Conservation (phyloP, 2,888 invertebrate genomes). For the Lymantria dispar region DNA sequence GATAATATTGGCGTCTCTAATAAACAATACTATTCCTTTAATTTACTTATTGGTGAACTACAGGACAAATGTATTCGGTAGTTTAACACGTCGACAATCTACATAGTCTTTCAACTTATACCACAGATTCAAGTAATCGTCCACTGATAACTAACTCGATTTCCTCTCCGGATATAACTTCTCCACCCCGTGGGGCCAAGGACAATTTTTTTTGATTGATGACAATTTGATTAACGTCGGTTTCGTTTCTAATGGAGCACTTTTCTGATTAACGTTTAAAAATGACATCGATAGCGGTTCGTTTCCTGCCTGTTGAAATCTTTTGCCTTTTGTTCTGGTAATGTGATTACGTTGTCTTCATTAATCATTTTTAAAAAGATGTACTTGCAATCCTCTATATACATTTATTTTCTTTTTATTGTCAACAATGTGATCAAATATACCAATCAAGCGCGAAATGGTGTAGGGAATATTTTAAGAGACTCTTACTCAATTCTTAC, state of each 20-base stretch:
- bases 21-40: no score
- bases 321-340: constrained; percentile 8
- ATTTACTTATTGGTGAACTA: no score
- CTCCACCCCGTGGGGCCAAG: constrained; percentile 33
- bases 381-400: neutral
- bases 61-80: no score
- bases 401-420: no score
- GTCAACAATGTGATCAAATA: no score
- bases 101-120: constrained; percentile 4
- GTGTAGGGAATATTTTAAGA: no score
- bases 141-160: constrained; percentile 42
- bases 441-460: no score
- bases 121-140: constrained; percentile 22
- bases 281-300: constrained; percentile 16
- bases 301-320: constrained; percentile 24
- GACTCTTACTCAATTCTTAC: no score
- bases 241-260: constrained; percentile 24
- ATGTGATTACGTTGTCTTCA: constrained; percentile 16
- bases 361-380: constrained; percentile 4
- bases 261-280: constrained; percentile 34
- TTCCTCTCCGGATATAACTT: constrained; percentile 57
- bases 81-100: no score
- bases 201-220: constrained; percentile 50
- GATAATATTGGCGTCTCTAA: no score
- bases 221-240: constrained; percentile 42